Percentiles rank a stretch among this genome's conserved stretches.
These are phyloP conservation scores for Megaleporinus macrocephalus DNA, from an alignment of 2,113 vertebrate genomes.

Conservation along the genomic window DNA sequence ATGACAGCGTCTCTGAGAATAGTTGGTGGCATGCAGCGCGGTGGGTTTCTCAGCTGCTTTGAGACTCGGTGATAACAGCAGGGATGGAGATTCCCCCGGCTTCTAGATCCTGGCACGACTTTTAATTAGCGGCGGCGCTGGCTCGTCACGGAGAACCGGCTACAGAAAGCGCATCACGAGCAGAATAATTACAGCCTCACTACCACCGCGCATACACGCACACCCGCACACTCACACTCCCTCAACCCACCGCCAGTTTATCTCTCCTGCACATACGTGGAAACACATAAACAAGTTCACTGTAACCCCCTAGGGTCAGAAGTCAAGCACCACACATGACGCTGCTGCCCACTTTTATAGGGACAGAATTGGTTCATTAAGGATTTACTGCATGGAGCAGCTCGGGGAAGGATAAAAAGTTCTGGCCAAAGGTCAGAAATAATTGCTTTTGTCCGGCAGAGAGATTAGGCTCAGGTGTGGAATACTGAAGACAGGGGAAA, in stretches of 20 bases:
- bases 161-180: constrained; percentile 21
- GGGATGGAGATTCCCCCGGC: constrained; percentile 6
- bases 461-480: constrained; percentile 17
- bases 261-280: background rate
- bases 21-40: background rate
- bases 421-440: constrained; percentile 7
- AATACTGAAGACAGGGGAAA: background rate
- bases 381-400: background rate
- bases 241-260: background rate
- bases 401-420: background rate
- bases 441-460: constrained; percentile 15
- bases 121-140: constrained; percentile 46
- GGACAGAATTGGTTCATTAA: constrained; percentile 17
- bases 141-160: constrained; percentile 24
- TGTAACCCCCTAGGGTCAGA: constrained; percentile 7
- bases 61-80: background rate
- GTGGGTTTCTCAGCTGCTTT: background rate
- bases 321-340: background rate
- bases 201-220: background rate
- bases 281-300: constrained; percentile 10
- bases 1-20: background rate
- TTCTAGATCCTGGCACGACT: constrained; percentile 38
- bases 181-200: constrained; percentile 40
- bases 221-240: background rate
- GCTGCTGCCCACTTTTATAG: background rate